These are phyloP conservation scores for Hyla sarda DNA, from an alignment of 2,113 vertebrate genomes.

Conservation along the genomic window DNA sequence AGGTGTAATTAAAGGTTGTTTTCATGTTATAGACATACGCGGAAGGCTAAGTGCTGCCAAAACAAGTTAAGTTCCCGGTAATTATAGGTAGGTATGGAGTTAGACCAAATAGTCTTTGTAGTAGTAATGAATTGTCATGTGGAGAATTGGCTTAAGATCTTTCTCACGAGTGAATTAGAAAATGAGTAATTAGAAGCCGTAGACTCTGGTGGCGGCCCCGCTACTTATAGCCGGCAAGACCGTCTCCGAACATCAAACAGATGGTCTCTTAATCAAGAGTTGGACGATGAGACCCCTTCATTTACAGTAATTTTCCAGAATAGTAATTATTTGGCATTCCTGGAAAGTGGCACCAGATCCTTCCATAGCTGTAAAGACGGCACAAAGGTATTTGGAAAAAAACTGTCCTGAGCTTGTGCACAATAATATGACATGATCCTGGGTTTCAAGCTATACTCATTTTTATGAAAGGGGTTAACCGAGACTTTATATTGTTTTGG, in stretches of 20 bases:
- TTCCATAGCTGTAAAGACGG: too few species aligned
- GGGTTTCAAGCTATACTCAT: background rate
- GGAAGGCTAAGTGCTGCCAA: background rate
- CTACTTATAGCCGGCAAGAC: background rate
- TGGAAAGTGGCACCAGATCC: background rate
- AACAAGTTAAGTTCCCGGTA: conserved; percentile 14
- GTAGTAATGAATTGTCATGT: background rate
- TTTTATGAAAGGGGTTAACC: background rate
- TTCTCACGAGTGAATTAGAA: conserved; percentile 12
- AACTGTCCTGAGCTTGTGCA: background rate
- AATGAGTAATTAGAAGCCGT: background rate
- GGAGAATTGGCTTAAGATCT: conserved; percentile 6
- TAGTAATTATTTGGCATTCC: background rate
- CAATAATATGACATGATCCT: background rate
- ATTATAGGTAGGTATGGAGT: conserved; percentile 14
- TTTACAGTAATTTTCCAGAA: conserved; percentile 36
- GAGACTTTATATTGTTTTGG: background rate
- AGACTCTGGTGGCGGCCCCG: background rate
- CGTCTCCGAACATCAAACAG: conserved; percentile 9
- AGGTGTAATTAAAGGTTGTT: conserved; percentile 7
- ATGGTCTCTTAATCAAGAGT: conserved; percentile 44
- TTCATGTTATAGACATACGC: background rate
- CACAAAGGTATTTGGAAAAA: background rate
- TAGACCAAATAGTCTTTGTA: conserved; percentile 13
- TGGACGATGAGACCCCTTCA: conserved; percentile 21